These are phyloP conservation scores for Baryphthengus martii DNA, from an alignment of 2,113 vertebrate genomes.

Conservation along the genomic window DNA sequence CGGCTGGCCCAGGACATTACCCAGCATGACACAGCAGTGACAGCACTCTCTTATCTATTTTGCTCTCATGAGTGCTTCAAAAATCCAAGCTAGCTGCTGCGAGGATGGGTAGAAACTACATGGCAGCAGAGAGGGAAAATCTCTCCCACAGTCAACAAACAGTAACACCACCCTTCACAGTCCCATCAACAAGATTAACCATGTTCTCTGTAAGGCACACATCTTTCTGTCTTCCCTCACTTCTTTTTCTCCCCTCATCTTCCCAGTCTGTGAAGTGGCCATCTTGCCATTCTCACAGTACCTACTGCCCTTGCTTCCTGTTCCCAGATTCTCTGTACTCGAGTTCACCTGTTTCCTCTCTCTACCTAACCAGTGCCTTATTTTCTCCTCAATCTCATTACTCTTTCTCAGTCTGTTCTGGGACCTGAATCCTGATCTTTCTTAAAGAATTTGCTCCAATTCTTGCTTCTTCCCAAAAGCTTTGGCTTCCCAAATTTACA, in stretches of 20 bases:
- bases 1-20: background rate
- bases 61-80: background rate
- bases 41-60: background rate
- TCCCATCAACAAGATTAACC: background rate
- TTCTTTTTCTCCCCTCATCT: background rate
- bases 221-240: background rate
- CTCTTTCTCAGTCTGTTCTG: background rate
- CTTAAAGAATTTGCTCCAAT: background rate
- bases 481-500: background rate
- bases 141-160: background rate
- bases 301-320: background rate
- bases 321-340: background rate
- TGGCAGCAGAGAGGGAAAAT: background rate
- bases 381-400: background rate
- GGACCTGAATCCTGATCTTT: background rate
- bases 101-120: background rate
- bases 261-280: background rate
- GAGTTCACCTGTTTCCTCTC: background rate
- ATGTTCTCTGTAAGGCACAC: background rate
- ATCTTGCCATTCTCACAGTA: background rate
- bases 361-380: background rate
- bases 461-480: background rate
- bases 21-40: background rate
- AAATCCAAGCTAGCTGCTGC: background rate
- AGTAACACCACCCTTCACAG: background rate